Base-by-base conservation (phyloP, 2,888 invertebrate species). In the Cantharis nigra region DNA sequence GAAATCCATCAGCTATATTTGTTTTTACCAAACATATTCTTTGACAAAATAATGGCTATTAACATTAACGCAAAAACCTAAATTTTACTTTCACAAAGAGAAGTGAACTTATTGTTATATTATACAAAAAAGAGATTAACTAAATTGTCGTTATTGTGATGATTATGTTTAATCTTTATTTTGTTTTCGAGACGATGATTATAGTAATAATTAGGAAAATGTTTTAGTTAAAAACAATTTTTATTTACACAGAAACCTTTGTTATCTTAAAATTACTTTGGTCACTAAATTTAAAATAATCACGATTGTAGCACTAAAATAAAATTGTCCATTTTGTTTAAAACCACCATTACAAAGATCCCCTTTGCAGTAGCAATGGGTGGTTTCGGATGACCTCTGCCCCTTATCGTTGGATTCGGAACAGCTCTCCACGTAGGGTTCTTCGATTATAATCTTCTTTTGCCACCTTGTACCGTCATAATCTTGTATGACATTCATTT, bases 361-460 rank as follows among this genome's bases (percentile, higher is more conserved):
- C 67, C 91, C 91, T 63, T 92, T 91, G 85, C 96, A 96, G 87
- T 94, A 96, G 86, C 96, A 96, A 87, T 94, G 93, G 89, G 91
- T 91, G 0, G 92, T 90, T 63, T 91, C 90, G 26, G 92, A 90
- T 26, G 90, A 91, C 74, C 92, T 90, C 78, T 91, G 89, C 3
- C 92, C 93, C 83, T 93, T 92, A 83, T 93, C 91, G 82, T 93
- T 92, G 9, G 91, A 89, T 72, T 89, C 88, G 75, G 90, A 88
- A 85, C 96, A 96, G 10, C 94, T 95, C 84, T 93, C 93, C 74
- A 89, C 84, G 85, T 95, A 96, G 1, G 94, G 93, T 84, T 93
- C 93, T 81, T 93, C 90, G 49, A 96, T 90, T 81, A 91, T 90
- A 79, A 92, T 91, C 84, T 91, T 91, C 67, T 90, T 89, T 63